Conservation (phyloP, 2,113 vertebrate species). For the Sphyrna mokarran region DNA sequence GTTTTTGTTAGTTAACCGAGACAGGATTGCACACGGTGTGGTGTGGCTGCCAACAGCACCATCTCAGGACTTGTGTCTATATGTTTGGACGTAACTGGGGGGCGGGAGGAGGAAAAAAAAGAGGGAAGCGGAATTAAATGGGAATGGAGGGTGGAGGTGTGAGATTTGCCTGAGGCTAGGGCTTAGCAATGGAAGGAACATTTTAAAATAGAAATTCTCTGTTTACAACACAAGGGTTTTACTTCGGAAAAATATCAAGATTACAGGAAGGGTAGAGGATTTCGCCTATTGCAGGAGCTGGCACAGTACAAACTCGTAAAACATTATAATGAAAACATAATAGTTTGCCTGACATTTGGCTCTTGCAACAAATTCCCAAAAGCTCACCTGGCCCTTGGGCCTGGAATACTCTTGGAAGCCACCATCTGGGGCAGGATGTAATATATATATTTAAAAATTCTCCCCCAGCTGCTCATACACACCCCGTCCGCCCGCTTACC, state of each 20-base stretch:
- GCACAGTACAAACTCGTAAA: neutral
- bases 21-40: neutral
- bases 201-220: neutral
- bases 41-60: neutral
- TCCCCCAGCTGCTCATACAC: neutral
- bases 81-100: neutral
- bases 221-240: neutral
- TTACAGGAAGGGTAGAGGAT: neutral
- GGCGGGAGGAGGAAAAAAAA: no score
- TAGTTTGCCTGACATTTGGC: neutral
- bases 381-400: conserved; percentile 6
- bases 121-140: neutral
- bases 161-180: neutral
- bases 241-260: neutral
- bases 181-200: neutral
- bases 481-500: neutral
- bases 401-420: neutral
- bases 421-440: neutral
- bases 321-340: neutral
- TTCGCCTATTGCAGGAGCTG: neutral
- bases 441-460: no score
- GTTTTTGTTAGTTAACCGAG: neutral
- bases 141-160: neutral
- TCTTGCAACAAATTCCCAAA: neutral
- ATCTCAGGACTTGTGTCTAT: neutral